Percentiles rank a stretch among this genome's conserved stretches.
Conservation (phyloP, 2,113 vertebrate species). For the Sitta europaea region DNA sequence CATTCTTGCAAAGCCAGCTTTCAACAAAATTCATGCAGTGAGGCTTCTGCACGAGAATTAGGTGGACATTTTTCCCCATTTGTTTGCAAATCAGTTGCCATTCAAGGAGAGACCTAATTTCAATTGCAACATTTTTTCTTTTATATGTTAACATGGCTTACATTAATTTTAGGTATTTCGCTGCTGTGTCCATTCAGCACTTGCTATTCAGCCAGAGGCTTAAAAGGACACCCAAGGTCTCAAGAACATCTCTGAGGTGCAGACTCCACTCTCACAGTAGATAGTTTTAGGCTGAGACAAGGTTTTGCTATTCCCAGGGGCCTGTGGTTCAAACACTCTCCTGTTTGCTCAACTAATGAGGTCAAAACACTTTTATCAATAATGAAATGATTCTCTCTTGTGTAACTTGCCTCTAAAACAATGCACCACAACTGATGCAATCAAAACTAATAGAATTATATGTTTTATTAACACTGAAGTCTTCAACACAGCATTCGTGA, state of each 20-base stretch:
- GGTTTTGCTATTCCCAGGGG: constrained; percentile 2
- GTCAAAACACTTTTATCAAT: constrained; percentile 44
- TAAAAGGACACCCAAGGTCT: constrained; percentile 53
- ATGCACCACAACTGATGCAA: neutral
- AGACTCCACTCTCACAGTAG: neutral
- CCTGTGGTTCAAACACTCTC: constrained; percentile 7
- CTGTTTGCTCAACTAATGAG: constrained; percentile 54
- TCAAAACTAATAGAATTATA: neutral
- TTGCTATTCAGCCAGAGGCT: constrained; percentile 16
- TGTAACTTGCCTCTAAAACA: constrained; percentile 29
- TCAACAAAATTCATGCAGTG: neutral
- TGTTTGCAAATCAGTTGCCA: constrained; percentile 18
- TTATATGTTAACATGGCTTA: constrained; percentile 13
- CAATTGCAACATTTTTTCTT: constrained; percentile 4
- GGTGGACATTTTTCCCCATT: constrained; percentile 18
- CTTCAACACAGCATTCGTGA: neutral
- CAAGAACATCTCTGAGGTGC: neutral
- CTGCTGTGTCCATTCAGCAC: neutral
- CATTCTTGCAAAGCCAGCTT: neutral
- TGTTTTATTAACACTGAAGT: neutral
- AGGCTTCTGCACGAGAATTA: neutral
- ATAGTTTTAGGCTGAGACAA: constrained; percentile 4
- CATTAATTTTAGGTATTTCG: constrained; percentile 13
- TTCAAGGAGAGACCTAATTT: constrained; percentile 15
- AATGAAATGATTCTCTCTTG: constrained; percentile 13